A percentile compares a stretch with the other conserved stretches of the same genome.
Evolutionary conservation across 2,888 invertebrate species (phyloP).

Genomic region (Hymenopus coronatus): DNA sequence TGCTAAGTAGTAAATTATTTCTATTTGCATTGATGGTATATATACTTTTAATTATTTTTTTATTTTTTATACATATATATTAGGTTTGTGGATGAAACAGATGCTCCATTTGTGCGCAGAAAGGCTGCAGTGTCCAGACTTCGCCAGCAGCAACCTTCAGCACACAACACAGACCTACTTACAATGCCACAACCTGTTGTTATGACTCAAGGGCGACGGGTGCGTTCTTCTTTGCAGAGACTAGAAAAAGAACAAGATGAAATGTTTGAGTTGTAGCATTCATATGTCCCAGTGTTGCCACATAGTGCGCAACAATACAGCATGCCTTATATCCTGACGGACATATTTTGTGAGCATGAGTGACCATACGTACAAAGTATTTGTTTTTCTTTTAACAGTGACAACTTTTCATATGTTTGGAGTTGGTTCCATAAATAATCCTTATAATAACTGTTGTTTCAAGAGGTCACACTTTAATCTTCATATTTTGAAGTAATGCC

Average conservation of each 20-base stretch:
- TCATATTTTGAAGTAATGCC: neutral
- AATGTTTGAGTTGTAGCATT: slow-evolving; percentile 85
- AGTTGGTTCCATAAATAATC: neutral
- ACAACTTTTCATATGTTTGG: neutral
- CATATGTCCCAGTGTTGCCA: neutral
- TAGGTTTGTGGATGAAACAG: slow-evolving; percentile 1
- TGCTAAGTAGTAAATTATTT: too few species aligned
- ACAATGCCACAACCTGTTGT: slow-evolving; percentile 57
- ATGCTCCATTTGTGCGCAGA: slow-evolving; percentile 31
- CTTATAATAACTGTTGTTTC: neutral
- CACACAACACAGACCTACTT: slow-evolving; percentile 44
- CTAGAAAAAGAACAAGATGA: slow-evolving; percentile 85
- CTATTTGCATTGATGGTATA: too few species aligned
- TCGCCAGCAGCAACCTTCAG: slow-evolving; percentile 46
- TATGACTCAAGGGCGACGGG: slow-evolving; percentile 75
- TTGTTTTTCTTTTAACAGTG: neutral
- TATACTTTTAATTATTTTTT: too few species aligned
- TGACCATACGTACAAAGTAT: neutral
- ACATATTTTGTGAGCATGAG: neutral
- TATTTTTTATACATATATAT: neutral
- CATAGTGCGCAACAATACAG: neutral
- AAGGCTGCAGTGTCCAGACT: slow-evolving; percentile 46
- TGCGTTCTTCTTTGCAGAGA: slow-evolving; percentile 75
- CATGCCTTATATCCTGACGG: neutral
- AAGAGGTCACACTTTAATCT: neutral